These are phyloP conservation scores for Bothrops jararaca DNA, from an alignment of 2,113 vertebrate species.

Conservation along the genomic window DNA sequence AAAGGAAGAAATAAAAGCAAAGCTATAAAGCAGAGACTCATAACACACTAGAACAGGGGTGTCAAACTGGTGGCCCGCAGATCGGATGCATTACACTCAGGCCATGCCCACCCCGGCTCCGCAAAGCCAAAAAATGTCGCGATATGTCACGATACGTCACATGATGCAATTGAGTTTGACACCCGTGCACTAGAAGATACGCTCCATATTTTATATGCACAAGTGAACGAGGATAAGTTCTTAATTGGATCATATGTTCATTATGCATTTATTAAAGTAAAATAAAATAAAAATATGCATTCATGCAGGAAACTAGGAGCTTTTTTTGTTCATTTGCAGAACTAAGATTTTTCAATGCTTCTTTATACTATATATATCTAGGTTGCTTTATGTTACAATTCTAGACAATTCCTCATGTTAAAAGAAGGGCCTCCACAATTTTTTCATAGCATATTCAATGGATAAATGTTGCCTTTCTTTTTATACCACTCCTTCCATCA, in stretches of 20 bases:
- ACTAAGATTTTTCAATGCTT: neutral
- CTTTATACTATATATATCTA: neutral
- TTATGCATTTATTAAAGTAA: conserved; percentile 7
- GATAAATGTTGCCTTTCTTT: neutral
- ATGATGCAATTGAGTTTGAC: no score
- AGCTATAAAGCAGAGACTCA: neutral
- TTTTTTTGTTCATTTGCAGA: neutral
- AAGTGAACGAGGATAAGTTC: neutral
- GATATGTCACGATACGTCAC: no score
- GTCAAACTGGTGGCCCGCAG: no score
- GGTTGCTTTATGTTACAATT: neutral
- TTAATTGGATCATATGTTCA: neutral
- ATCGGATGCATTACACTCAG: no score
- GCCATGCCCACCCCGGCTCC: no score
- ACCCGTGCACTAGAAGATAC: neutral
- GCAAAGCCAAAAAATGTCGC: no score
- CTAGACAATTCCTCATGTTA: neutral
- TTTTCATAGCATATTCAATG: neutral
- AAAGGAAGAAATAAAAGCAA: neutral
- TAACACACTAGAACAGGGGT: neutral
- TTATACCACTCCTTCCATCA: neutral
- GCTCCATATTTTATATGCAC: neutral
- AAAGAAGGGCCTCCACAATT: neutral
- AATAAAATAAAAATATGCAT: neutral
- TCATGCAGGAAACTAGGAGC: neutral